Base-by-base conservation (phyloP, 2,888 invertebrate genomes). In the Tridacna gigas region DNA sequence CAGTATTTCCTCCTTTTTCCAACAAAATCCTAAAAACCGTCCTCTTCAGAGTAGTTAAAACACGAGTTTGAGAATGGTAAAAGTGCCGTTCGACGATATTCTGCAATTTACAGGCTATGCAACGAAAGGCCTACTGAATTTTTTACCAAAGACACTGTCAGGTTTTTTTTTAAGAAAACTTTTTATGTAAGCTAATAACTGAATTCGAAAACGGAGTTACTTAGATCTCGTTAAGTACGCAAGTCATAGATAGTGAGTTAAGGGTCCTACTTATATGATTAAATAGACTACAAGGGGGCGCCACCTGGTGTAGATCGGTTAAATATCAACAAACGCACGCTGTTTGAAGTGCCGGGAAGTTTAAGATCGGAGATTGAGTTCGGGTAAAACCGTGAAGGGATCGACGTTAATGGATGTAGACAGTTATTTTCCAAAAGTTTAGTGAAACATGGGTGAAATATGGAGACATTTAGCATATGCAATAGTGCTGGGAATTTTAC, bases 291-390 rank as follows among this genome's bases (percentile, higher is more conserved):
- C 51, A 71, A 51, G 51, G 22, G 37, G 51, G 71, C 71, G 71
- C 71, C 71, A 26, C 51, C 71, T 71, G 51, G 71, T 25, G 71
- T 51, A 7, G 25, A 20, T 25, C 71, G 45, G 22, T 4, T 11
- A 25, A 71, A 51, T 71, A 71, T 71, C 71, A 71, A 71, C 71
- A 71, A 71, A 71, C 71, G 71, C 71, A 71, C 71, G 71, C 51
- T 71, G 51, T 51, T 51, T 18, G 71, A 51, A 51, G 71, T 71
- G 71, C 71, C 71, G 71, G 71, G 71, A 71, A 71, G 71, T 71
- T 71, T 51, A 51, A 71, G 48, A 71, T 71, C 71, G 71, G 15
- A 22, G 51, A 47, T 51, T 51, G 71, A n/a, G 45, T 45, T n/a
- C 20, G 69, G 69, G 69, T 22, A 20, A 47, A 22, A 15, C 45